Conservation (phyloP, 2,888 invertebrate genomes). For the Ochropleura leucogaster region DNA sequence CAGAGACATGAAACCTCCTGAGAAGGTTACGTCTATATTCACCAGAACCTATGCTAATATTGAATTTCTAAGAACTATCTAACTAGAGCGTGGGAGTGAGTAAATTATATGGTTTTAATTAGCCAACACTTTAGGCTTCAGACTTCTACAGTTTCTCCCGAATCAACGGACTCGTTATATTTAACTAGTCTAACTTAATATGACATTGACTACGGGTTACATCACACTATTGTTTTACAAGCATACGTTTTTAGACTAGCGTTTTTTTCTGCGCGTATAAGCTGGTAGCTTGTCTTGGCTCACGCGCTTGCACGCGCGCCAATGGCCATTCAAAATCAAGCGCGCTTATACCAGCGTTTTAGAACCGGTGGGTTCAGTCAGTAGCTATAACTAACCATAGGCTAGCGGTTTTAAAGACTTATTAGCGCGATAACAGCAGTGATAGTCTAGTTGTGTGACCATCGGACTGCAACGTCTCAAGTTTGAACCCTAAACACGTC, state of each 20-base stretch:
- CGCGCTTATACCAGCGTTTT: not conserved
- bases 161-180: slow-evolving; percentile 1
- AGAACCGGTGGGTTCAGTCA: not conserved
- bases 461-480: too few species aligned
- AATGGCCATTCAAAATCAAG: too few species aligned
- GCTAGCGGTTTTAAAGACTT: not conserved
- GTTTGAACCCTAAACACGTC: too few species aligned
- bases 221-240: not conserved
- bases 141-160: slow-evolving; percentile 1
- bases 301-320: too few species aligned
- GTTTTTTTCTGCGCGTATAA: too few species aligned
- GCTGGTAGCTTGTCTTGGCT: too few species aligned
- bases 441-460: too few species aligned
- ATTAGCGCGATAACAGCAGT: not conserved
- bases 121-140: not conserved
- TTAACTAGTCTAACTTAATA: slow-evolving; percentile 1
- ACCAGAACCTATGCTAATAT: not conserved
- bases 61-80: not conserved
- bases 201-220: not conserved
- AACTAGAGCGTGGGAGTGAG: not conserved
- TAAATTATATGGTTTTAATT: slow-evolving; percentile 5
- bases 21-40: slow-evolving; percentile 2
- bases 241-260: not conserved
- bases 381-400: not conserved
- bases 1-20: not conserved